phyloP scores from a whole-genome alignment of 2,888 invertebrate species.

The Drosophila ezoana region DNA sequence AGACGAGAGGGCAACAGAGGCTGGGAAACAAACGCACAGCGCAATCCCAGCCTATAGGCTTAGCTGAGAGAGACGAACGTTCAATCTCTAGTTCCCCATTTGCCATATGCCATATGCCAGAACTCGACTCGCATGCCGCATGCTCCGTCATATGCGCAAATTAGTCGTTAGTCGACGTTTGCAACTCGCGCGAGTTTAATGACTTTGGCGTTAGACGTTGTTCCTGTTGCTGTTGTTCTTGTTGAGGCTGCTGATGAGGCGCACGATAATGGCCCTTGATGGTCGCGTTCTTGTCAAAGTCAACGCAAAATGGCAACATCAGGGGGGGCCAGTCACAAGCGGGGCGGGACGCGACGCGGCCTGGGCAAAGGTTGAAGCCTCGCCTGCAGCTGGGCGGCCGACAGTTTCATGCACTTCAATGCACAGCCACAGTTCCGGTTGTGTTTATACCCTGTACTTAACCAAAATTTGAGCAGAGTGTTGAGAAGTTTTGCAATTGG shows the following conservation, averaged over 20 bases:
- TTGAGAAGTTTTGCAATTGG: no score
- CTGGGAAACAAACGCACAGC: slow-evolving; percentile 67
- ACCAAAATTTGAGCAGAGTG: no score
- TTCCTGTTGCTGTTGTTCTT: slow-evolving; percentile 22
- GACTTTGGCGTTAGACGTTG: slow-evolving; percentile 74
- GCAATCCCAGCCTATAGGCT: slow-evolving; percentile 67
- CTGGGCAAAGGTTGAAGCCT: slow-evolving; percentile 36
- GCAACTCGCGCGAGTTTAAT: slow-evolving; percentile 71
- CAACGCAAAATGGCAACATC: slow-evolving; percentile 64
- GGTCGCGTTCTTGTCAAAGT: slow-evolving; percentile 79
- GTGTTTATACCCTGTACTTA: slow-evolving; percentile 12
- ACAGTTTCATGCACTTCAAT: slow-evolving; percentile 60
- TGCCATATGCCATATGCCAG: slow-evolving; percentile 46
- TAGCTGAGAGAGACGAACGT: slow-evolving; percentile 44
- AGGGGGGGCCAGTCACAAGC: slow-evolving; percentile 5
- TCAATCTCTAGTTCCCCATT: slow-evolving; percentile 29
- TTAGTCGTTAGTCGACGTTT: slow-evolving; percentile 76
- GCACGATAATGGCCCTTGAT: slow-evolving; percentile 68
- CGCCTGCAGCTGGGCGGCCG: slow-evolving; percentile 35
- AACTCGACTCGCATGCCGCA: slow-evolving; percentile 51
- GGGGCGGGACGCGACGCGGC: slow-evolving; percentile 10
- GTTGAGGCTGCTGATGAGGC: slow-evolving; percentile 66
- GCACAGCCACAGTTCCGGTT: slow-evolving; percentile 68
- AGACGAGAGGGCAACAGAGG: slow-evolving; percentile 41
- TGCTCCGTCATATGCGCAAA: slow-evolving; percentile 77